Base-by-base conservation (phyloP, 2,888 invertebrate genomes). In the Hydriomena furcata region DNA sequence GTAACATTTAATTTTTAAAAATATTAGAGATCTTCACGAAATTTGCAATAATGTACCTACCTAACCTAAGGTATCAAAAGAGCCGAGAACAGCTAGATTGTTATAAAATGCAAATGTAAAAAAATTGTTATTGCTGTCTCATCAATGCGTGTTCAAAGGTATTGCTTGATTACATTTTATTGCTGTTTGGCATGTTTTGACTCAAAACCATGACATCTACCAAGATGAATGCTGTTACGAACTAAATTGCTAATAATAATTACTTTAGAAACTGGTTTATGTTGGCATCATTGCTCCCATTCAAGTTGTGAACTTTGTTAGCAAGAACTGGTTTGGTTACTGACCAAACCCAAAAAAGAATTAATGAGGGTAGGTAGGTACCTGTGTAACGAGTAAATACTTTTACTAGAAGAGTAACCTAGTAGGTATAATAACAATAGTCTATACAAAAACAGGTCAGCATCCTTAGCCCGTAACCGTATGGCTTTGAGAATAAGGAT, bases 291-390 rank as follows among this genome's bases (percentile, higher is more conserved):
- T n/a, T n/a, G 23, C 23, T 21, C 7, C 25, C 13, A 25, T 38
- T 27, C 17, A 7, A n/a, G 13, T 38, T 17, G 7, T 27, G 3
- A 8, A 27, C 17, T 25, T 27, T 17, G 12, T 5, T 20, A 21
- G 17, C 3, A 13, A n/a, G 20, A 44, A 46, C 37, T 38, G 38
- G 32, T 44, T 50, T 27, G 32, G 34, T 44, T 21, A 40, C 11
- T 44, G 34, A 43, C 43, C 27, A 37, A 21, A 28, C 43, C 43
- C 36, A 8, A 43, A 35, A 12, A 35, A 36, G n/a, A 30, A 48
- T 25, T 25, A 7, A 31, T n/a, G 32, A 32, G 37, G n/a, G n/a
- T n/a, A n/a, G n/a, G n/a, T n/a, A n/a, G n/a, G n/a, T n/a, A n/a
- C n/a, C n/a, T n/a, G n/a, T n/a, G n/a, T n/a, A n/a, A n/a, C n/a